Base-by-base conservation (phyloP, 2,888 invertebrate species). In the Myathropa florea region DNA sequence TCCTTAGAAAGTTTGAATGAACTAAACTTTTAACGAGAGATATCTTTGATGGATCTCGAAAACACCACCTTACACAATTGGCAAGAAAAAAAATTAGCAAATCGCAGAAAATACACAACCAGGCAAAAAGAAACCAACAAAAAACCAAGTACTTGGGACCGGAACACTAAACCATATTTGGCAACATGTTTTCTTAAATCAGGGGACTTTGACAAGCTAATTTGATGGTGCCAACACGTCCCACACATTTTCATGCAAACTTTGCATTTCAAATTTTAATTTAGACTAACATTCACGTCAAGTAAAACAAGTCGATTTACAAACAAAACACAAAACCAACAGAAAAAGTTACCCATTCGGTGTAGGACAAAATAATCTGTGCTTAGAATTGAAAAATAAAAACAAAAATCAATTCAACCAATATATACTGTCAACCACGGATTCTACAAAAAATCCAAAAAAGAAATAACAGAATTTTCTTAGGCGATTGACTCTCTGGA, bases 241-340 rank as follows among this genome's bases (percentile, higher is more conserved):
- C 28, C 26, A 67, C 30, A 46, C 67, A 67, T 53, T 67, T 67
- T n/a, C 53, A 68, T 68, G 24, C 24, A 57, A 57, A 57, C 57
- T 57, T 57, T 57, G 57, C 57, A 57, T 57, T 57, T 12, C 30
- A 21, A 30, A 68, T 68, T 21, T 55, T 55, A 23, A 30, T 21
- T 68, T 30, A 53, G 30, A 28, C 67, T 6, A 57, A 55, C 33
- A 57, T 23, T 55, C 68, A 30, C 21, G 30, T 55, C 68, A 68
- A 68, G 55, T 68, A 57, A 68, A 68, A 68, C 55, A 57, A 68
- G 23, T 14, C 55, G 57, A 68, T 57, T 68, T 30, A 53, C 14
- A 68, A 55, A 23, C 68, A 33, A 67, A 67, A 30, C 67, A 67
- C 67, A 67, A 30, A 67, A 28, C 6, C 46, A 2, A 26, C 14